Evolutionary conservation across 2,113 vertebrate species (phyloP), one percentile per base, ranked within the genome.

Genomic region (Microcebus jonahi): DNA sequence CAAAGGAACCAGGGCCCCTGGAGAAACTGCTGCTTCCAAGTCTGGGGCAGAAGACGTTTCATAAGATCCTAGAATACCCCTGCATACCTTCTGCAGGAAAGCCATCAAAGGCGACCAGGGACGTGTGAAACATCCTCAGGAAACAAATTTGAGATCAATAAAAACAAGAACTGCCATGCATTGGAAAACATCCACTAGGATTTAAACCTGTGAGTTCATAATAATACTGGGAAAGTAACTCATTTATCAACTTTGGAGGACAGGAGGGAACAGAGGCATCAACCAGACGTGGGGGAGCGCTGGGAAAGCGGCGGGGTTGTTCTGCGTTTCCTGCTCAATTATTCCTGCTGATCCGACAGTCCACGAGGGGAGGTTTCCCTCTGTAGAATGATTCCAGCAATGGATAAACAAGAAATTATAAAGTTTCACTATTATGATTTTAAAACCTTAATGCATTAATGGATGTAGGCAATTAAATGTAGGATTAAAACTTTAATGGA

Each of bases 301-400:
- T 1, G 4, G 63, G 67, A 21, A 13, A 17, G 6, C 10, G 0
- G 3, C 42, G 2, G 4, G 0, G 0, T 34, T 4, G 9, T 11
- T 76, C 12, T 4, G 3, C 20, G 14, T 57, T 27, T 18, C 79
- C 48, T 31, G 14, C 34, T 67, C 80, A 71, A 27, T 57, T 27
- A 18, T 36, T 67, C 48, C 55, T 3, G 31, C 13, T 8, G 14
- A 79, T 15, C 11, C 6, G 17, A 31, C 8, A 11, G 15, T 1
- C 6, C 20, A 20, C 1, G 8, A 53, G 25, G 7, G 23, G 29
- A 23, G 70, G 3, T 9, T 39, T 75, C 68, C 84, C 70, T 57
- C 34, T 23, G 31, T 23, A 27, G 84, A 67, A 31, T 17, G 0
- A 23, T 39, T 23, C 42, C 42, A 57, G 29, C 8, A 4, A 59